Evolutionary conservation across 1,140 invertebrate genomes (phyloP), one percentile per base, ranked within the genome.

Genomic region (Psilanteris sp.): DNA sequence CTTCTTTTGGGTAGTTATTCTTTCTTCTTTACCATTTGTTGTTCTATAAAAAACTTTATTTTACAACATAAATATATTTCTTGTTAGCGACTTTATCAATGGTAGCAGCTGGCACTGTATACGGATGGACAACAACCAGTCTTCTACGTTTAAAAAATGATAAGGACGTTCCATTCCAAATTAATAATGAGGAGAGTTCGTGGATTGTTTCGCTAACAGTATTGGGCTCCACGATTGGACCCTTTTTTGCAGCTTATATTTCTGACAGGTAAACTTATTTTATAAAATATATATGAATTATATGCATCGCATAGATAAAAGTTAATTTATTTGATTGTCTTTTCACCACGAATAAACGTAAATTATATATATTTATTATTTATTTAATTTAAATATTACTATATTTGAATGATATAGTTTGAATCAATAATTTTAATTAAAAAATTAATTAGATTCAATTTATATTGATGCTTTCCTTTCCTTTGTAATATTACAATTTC

Each of bases 201-300:
- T 89, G 87, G 87, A 79, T 88, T 4, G 82, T 87, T 4, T 87
- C 86, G 0, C 13, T 88, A 15, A 87, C 84, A 0, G 82, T 87
- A 14, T 81, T 90, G 15, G 89, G 89, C 0, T 88, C 89, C 0
- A 84, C 89, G 79, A 71, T 89, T 9, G 90, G 90, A 0, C 86
- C 90, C 0, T 88, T 90, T 36, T 31, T 88, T 1, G 87, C 84
- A 5, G 88, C 87, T 15, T 84, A 77, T 7, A 37, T 89, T 1
- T 81, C 87, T 2, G 90, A 92, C 26, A 74, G 50, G 73, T 79
- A 37, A 55, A 4, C n/a, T n/a, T n/a, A n/a, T n/a, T n/a, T n/a
- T n/a, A n/a, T n/a, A 20, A 20, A 20, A 20, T 20, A 20, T 20
- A 20, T 20, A 20, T 20, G 5, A 3, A 20, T n/a, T n/a, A n/a